Conservation (phyloP, 2,888 invertebrate species). For the Petrolisthes manimaculis region DNA sequence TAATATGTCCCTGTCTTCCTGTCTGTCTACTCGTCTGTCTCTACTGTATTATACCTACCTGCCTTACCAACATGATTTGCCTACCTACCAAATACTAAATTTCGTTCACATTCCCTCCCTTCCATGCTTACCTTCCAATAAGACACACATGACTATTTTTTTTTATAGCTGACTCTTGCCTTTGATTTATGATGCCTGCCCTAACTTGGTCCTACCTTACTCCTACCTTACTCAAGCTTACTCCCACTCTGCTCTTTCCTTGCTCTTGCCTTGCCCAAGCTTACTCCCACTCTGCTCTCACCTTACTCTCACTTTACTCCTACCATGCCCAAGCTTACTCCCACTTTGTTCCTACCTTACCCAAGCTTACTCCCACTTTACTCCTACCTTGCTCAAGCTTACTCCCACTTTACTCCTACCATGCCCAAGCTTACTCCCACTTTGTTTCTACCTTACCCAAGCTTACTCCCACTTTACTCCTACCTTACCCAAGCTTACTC, state of each 20-base stretch:
- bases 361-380: background rate
- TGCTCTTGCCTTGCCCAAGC: background rate
- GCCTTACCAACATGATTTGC: too few relatives aligned
- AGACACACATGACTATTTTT: too few relatives aligned
- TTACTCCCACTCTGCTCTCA: background rate
- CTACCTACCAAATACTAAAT: too few relatives aligned
- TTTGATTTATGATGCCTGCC: background rate
- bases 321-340: background rate
- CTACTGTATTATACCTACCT: background rate
- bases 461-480: background rate
- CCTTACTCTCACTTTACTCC: background rate
- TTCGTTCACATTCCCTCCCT: too few relatives aligned
- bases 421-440: background rate
- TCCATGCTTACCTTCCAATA: too few relatives aligned
- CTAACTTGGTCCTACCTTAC: background rate
- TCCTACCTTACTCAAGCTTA: too few relatives aligned
- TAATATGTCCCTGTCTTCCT: background rate
- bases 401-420: background rate
- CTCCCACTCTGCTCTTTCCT: background rate
- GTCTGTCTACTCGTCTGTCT: background rate
- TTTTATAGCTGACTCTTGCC: background rate
- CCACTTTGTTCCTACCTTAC: background rate
- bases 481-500: too few relatives aligned
- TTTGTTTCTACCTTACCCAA: too few relatives aligned
- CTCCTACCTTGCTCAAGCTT: too few relatives aligned